Evolutionary conservation across 1,140 invertebrate genomes (phyloP), one percentile per base, ranked within the genome.

Genomic region (Argopecten irradians): DNA sequence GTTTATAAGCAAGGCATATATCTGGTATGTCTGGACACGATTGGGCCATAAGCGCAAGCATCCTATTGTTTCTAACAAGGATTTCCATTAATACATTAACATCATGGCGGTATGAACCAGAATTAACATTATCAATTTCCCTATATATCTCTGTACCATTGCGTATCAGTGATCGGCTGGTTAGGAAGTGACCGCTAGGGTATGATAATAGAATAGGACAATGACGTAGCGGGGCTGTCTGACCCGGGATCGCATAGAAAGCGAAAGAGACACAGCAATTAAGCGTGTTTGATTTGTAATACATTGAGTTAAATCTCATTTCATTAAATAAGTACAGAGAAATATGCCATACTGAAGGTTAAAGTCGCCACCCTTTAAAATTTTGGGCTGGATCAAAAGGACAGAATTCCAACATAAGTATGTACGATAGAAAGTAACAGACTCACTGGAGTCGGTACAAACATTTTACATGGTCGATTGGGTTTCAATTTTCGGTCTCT

Each of bases 401-500:
- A 71, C 55, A 28, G 11, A 71, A 71, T 71, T 71, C 55, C 55
- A 71, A 71, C 55, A 71, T 71, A 71, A 71, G 55, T 71, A 71
- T 71, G 55, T 71, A 71, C 55, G 55, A 71, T 71, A 71, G 55
- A 71, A 71, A 71, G 55, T 71, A 71, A 71, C 86, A 89, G 89
- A 89, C 89, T 83, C 43, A 19, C 9, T 71, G 89, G 89, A 89
- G 89, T 87, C 89, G 87, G 39, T 55, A 82, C 82, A 84, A 87
- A 87, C 55, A 87, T 86, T 55, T 82, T 87, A 34, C 83, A 89
- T 39, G 89, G 86, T 41, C 85, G 89, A 89, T 89, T 89, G 85
- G 87, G 87, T 89, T 89, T 87, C 89, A 84, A 87, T 86, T 89
- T 86, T 87, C 83, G 34, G 83, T 85, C 84, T 84, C 89, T 87